These are phyloP conservation scores for Caenorhabditis virilis DNA, from an alignment of 2,888 invertebrate species.

Conservation along the genomic window DNA sequence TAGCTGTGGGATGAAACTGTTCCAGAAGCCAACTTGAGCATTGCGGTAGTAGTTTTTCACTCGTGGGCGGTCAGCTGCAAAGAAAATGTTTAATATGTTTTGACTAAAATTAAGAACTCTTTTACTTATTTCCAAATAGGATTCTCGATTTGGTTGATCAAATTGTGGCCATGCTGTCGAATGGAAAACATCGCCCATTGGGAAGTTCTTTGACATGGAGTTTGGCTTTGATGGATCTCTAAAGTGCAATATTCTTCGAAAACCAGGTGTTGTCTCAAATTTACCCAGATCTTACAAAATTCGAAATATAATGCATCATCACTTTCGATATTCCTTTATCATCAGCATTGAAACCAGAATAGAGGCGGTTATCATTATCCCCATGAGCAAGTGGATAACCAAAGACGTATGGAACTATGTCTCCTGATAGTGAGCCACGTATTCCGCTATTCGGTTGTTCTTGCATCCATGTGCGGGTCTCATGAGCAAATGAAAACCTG, in stretches of 20 bases:
- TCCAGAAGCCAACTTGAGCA: conserved; percentile 67
- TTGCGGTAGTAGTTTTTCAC: conserved; percentile 67
- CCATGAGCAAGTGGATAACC: conserved; percentile 63
- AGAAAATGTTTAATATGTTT: not conserved
- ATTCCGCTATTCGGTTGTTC: conserved; percentile 62
- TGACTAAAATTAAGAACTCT: conserved; percentile 1
- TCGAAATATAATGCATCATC: conserved; percentile 67
- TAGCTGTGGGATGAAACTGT: conserved; percentile 62
- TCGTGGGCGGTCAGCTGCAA: conserved; percentile 60
- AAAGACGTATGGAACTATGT: conserved; percentile 67
- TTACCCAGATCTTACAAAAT: conserved; percentile 68
- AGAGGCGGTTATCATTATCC: conserved; percentile 50
- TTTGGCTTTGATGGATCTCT: conserved; percentile 66
- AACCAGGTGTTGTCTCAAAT: too few species aligned
- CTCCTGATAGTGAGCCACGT: conserved; percentile 63
- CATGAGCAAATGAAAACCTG: conserved; percentile 67
- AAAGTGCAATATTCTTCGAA: conserved; percentile 10
- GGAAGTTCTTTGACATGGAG: conserved; percentile 53
- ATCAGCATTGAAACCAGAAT: conserved; percentile 55
- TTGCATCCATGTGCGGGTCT: conserved; percentile 57
- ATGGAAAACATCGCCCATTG: conserved; percentile 62
- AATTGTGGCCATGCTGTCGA: conserved; percentile 66
- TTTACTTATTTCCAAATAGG: conserved; percentile 66
- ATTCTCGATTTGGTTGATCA: conserved; percentile 62
- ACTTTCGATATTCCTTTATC: conserved; percentile 64